phyloP scores from a whole-genome alignment of 2,888 invertebrate genomes.

The Drosophila infuscata region DNA sequence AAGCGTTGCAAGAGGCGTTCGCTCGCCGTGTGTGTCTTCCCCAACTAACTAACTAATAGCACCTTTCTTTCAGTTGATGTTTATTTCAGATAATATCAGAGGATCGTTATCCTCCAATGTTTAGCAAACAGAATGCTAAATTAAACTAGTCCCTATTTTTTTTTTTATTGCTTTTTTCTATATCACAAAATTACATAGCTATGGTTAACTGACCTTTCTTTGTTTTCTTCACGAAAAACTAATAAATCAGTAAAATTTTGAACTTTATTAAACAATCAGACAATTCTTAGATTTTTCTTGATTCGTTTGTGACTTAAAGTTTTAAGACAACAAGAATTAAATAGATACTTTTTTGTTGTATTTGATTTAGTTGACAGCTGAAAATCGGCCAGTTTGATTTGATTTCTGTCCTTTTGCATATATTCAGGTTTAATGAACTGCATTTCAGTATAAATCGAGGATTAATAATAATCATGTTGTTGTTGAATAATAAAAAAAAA shows the following conservation, averaged over 20 bases:
- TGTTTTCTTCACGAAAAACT: neutral
- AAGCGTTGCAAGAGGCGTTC: slow-evolving; percentile 15
- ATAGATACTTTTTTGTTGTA: neutral
- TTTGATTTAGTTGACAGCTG: neutral
- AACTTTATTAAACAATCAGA: neutral
- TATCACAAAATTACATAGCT: neutral
- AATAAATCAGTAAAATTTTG: neutral
- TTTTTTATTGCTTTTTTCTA: neutral
- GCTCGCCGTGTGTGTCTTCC: slow-evolving; percentile 5
- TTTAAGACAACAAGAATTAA: neutral
- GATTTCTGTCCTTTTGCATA: neutral
- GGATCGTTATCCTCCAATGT: neutral
- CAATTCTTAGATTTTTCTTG: neutral
- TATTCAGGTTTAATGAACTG: neutral
- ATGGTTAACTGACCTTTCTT: neutral
- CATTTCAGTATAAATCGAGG: neutral
- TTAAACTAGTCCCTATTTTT: too few relatives aligned
- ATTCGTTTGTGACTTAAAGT: neutral
- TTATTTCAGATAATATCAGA: neutral
- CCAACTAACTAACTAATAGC: slow-evolving; percentile 1
- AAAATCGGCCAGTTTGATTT: neutral
- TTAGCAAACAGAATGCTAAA: neutral
- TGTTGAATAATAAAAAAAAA: neutral
- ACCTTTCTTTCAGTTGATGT: neutral
- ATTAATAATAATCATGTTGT: neutral